These are phyloP conservation scores for Albula glossodonta DNA, from an alignment of 2,113 vertebrate genomes.

Conservation along the genomic window DNA sequence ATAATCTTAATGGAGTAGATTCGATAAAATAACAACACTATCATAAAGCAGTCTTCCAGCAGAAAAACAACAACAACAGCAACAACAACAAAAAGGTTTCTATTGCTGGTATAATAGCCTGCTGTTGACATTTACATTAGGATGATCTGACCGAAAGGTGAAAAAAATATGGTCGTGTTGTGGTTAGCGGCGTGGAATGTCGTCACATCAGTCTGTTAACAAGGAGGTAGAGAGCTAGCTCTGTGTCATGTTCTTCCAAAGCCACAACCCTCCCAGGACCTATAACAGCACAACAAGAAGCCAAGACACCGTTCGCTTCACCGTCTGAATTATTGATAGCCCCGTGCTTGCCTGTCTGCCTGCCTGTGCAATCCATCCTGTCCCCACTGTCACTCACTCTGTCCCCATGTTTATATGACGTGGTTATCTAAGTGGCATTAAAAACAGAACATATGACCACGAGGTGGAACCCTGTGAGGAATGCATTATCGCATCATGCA, in stretches of 20 bases:
- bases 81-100: background rate
- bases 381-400: background rate
- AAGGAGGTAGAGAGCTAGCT: background rate
- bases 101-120: background rate
- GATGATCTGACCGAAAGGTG: background rate
- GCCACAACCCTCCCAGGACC: background rate
- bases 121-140: background rate
- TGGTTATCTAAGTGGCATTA: background rate
- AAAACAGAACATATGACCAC: background rate
- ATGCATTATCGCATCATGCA: background rate
- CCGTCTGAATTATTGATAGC: constrained; percentile 7
- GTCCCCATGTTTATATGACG: background rate
- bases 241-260: background rate
- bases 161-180: background rate
- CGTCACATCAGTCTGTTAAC: background rate
- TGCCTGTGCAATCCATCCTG: background rate
- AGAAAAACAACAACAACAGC: background rate
- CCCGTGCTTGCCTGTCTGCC: background rate
- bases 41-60: background rate
- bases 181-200: background rate
- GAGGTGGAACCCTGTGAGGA: background rate
- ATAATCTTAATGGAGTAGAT: background rate
- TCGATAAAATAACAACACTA: background rate
- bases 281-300: background rate
- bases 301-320: background rate